These are phyloP conservation scores for Cotesia glomerata DNA, from an alignment of 1,140 invertebrate species.

Conservation along the genomic window DNA sequence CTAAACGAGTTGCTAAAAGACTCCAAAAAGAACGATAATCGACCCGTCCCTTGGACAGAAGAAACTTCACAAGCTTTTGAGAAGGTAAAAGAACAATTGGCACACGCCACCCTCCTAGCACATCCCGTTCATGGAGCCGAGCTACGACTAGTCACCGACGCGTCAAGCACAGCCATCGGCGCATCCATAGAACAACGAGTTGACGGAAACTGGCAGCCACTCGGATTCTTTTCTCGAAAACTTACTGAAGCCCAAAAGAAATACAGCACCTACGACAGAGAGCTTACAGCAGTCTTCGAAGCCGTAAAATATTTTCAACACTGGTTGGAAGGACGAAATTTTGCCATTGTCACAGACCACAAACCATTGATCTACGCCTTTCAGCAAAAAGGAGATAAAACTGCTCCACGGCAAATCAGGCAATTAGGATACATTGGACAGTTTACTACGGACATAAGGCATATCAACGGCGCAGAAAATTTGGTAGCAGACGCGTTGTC, in stretches of 20 bases:
- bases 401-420: slow-evolving; percentile 21
- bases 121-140: neutral
- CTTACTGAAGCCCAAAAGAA: slow-evolving; percentile 38
- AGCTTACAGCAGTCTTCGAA: slow-evolving; percentile 59
- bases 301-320: slow-evolving; percentile 56
- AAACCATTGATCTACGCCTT: slow-evolving; percentile 51
- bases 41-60: slow-evolving; percentile 26
- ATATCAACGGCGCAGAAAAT: slow-evolving; percentile 41
- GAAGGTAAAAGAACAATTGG: slow-evolving; percentile 24
- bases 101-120: slow-evolving; percentile 20
- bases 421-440: slow-evolving; percentile 20
- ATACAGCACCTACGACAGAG: slow-evolving; percentile 56
- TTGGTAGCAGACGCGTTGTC: slow-evolving; percentile 41
- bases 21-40: slow-evolving; percentile 34
- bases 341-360: slow-evolving; percentile 54
- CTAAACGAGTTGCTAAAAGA: slow-evolving; percentile 29
- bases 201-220: no score
- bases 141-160: neutral
- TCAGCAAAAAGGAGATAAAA: slow-evolving; percentile 40
- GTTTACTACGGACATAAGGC: no score
- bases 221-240: no score
- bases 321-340: slow-evolving; percentile 52
- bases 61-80: slow-evolving; percentile 24
- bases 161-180: neutral
- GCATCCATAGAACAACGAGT: neutral